Percentiles rank a stretch among this genome's conserved stretches.
Evolutionary conservation across 2,888 invertebrate species (phyloP).

Genomic region (Trissonchulus latispiculum): DNA sequence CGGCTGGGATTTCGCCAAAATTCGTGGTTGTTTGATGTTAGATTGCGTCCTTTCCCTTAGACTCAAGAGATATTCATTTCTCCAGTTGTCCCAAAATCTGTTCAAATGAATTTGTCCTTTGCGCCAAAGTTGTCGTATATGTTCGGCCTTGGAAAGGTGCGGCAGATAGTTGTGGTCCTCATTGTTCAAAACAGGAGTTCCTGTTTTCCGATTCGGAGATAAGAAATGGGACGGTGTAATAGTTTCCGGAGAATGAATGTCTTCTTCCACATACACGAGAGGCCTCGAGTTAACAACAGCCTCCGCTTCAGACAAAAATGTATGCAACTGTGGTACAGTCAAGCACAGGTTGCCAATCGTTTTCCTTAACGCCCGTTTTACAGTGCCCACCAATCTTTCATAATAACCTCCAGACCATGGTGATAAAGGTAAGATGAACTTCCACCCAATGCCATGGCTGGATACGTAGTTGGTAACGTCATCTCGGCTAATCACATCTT

Average conservation of each 20-base stretch:
- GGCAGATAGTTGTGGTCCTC: too few species aligned
- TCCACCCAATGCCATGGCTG: conserved; percentile 30
- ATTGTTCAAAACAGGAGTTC: too few species aligned
- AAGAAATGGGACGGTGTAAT: neutral
- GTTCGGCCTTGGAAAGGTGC: too few species aligned
- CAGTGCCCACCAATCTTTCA: conserved; percentile 43
- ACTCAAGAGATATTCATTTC: too few species aligned
- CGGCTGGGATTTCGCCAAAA: too few species aligned
- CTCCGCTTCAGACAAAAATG: neutral
- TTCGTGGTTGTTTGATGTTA: too few species aligned
- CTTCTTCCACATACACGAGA: neutral
- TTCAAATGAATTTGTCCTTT: too few species aligned
- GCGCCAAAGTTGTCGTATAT: too few species aligned
- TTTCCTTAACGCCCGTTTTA: conserved; percentile 34
- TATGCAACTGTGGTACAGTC: neutral
- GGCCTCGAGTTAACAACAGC: neutral
- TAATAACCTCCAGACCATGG: conserved; percentile 49
- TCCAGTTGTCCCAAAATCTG: too few species aligned
- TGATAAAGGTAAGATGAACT: conserved; percentile 45
- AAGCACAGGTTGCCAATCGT: neutral
- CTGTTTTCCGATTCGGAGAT: too few species aligned
- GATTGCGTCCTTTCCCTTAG: too few species aligned
- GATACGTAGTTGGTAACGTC: conserved; percentile 23
- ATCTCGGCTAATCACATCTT: neutral
- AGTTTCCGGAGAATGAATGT: neutral